phyloP scores from a whole-genome alignment of 2,888 invertebrate species.

The Ectropis crepuscularia region DNA sequence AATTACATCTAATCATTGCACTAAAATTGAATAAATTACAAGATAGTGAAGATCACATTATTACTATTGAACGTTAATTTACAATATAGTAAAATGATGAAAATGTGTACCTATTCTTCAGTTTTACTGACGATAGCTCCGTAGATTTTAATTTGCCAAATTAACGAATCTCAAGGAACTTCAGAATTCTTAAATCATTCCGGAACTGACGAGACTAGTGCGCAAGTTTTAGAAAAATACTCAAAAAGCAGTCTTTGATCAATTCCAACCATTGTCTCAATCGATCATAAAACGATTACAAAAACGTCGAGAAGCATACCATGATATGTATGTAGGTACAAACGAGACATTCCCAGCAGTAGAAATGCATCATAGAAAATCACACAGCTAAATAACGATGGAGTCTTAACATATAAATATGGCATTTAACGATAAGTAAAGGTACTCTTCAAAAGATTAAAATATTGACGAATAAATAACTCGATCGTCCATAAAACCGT shows the following conservation, averaged over 20 bases:
- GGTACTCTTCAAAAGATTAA: slow-evolving; percentile 81
- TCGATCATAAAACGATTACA: slow-evolving; percentile 49
- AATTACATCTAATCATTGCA: slow-evolving; percentile 83
- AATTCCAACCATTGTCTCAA: slow-evolving; percentile 74
- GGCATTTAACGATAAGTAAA: slow-evolving; percentile 81
- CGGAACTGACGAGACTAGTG: slow-evolving; percentile 55
- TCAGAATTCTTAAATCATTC: slow-evolving; percentile 49
- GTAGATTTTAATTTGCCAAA: slow-evolving; percentile 46
- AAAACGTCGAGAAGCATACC: slow-evolving; percentile 47
- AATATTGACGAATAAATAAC: slow-evolving; percentile 80
- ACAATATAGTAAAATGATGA: slow-evolving; percentile 50
- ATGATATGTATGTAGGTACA: slow-evolving; percentile 71
- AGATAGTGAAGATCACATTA: slow-evolving; percentile 73
- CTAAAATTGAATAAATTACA: slow-evolving; percentile 83
- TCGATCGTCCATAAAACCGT: slow-evolving; percentile 77
- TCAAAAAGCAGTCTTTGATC: slow-evolving; percentile 80
- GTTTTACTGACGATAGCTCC: slow-evolving; percentile 52
- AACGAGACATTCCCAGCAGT: slow-evolving; percentile 47
- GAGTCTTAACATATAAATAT: slow-evolving; percentile 82
- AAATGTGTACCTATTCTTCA: slow-evolving; percentile 59
- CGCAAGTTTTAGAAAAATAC: slow-evolving; percentile 58
- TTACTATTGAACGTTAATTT: slow-evolving; percentile 59
- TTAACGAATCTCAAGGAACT: slow-evolving; percentile 57
- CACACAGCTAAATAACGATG: slow-evolving; percentile 66
- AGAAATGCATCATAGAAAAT: slow-evolving; percentile 55